Conservation (phyloP, 1,140 invertebrate genomes). For the Microplitis demolitor region DNA sequence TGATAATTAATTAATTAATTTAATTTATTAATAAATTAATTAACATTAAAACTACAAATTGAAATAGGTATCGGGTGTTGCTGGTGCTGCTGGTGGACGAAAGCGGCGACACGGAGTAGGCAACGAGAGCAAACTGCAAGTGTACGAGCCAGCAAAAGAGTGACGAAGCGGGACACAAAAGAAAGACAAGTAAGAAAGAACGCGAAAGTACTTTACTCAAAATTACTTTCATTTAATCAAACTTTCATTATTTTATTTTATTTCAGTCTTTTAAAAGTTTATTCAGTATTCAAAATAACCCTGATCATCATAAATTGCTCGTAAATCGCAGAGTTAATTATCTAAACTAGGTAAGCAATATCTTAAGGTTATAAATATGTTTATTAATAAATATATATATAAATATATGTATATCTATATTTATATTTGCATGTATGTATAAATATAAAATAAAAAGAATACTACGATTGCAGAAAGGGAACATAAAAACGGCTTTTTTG, state of each 20-base stretch:
- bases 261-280: too few relatives aligned
- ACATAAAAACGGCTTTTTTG: conserved; percentile 52
- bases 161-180: not conserved
- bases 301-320: not conserved
- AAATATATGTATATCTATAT: not conserved
- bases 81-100: conserved; percentile 13
- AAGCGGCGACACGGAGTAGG: conserved; percentile 13
- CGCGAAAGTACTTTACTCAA: not conserved
- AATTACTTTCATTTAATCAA: too few relatives aligned
- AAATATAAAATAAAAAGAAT: not conserved
- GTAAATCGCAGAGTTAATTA: not conserved
- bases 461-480: conserved; percentile 11
- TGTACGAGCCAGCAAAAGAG: not conserved
- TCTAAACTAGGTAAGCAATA: not conserved
- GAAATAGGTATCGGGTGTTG: not conserved
- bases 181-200: not conserved
- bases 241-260: too few relatives aligned
- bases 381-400: not conserved
- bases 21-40: too few relatives aligned
- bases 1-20: too few relatives aligned
- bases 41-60: not conserved
- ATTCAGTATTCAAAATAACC: too few relatives aligned
- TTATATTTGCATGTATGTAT: not conserved
- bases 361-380: not conserved
- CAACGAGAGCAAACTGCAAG: not conserved